Base-by-base conservation (phyloP, 2,113 vertebrate species). In the Romanogobio albipinnatus region DNA sequence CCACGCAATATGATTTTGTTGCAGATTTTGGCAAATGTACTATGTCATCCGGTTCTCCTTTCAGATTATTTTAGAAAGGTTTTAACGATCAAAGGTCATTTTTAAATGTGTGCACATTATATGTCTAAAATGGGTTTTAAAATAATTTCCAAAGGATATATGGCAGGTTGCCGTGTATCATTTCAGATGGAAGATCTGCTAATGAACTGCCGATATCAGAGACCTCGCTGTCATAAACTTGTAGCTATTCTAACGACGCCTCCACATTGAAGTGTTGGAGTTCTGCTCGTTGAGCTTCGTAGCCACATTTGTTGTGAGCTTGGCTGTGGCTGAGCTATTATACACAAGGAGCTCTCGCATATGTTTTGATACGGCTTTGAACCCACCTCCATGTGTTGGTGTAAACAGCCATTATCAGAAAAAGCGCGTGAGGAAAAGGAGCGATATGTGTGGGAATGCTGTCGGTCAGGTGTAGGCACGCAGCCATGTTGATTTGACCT, bases 401-500 rank as follows among this genome's bases (percentile, higher is more conserved):
- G 83, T 64, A 84, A 84, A 84, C 74, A 66, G 74, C 74, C 62
- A 84, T 85, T 80, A 59, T 80, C 51, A 49, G 76, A 59, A 70
- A 36, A 76, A 39, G 49, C 0, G 11, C n/a, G 53, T 39, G 61
- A 61, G 78, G 71, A 76, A 33, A 49, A 26, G 49, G 17, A 64
- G 77, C 6, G 22, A 74, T 58, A 45, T 76, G 79, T 71, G 59
- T 45, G 71, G 81, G 86, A 81, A 58, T 70, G 84, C 70, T 43
- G 86, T 89, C 85, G 84, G 86, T 68, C 79, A 78, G 80, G 78
- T 77, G 85, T 75, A 82, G 70, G 85, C 86, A 86, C 87, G 74
- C 83, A 84, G 86, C 78, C 56, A 71, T 90, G 86, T 91, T 88
- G 89, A 89, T 86, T 81, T 79, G 84, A 85, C 86, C 71, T 84